Conservation (phyloP, 1,140 invertebrate species). For the Bacillus rossius region DNA sequence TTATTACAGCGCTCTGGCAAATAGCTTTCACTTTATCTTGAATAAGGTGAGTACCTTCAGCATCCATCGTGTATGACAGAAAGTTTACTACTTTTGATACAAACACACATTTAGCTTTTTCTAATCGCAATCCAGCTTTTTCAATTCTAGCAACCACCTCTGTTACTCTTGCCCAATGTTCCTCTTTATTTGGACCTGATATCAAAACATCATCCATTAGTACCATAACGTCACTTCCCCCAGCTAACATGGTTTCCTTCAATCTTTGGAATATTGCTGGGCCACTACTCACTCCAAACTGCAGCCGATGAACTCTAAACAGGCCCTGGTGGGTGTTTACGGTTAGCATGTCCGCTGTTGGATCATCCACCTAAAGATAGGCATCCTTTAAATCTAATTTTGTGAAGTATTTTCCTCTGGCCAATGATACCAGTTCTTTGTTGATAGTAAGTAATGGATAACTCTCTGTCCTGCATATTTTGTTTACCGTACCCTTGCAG, state of each 20-base stretch:
- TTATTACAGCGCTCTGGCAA: conserved; percentile 33
- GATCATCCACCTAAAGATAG: too few relatives aligned
- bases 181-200: conserved; percentile 1
- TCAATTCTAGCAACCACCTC: background rate
- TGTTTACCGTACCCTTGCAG: conserved; percentile 18
- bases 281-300: background rate
- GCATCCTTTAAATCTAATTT: too few relatives aligned
- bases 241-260: background rate
- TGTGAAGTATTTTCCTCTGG: too few relatives aligned
- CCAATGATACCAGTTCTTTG: too few relatives aligned
- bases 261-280: background rate
- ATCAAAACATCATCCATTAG: background rate
- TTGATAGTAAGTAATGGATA: too few relatives aligned
- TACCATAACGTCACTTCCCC: background rate
- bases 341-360: too few relatives aligned
- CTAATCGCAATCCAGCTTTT: conserved; percentile 20
- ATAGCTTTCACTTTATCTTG: conserved; percentile 36
- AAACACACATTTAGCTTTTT: conserved; percentile 34
- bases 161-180: background rate
- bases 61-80: conserved; percentile 33
- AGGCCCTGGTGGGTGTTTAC: too few relatives aligned
- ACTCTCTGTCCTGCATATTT: too few relatives aligned
- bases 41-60: conserved; percentile 28
- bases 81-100: conserved; percentile 28
- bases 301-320: too few relatives aligned